Evolutionary conservation across 2,113 vertebrate species (phyloP).

Genomic region (Pygoscelis antarcticus): DNA sequence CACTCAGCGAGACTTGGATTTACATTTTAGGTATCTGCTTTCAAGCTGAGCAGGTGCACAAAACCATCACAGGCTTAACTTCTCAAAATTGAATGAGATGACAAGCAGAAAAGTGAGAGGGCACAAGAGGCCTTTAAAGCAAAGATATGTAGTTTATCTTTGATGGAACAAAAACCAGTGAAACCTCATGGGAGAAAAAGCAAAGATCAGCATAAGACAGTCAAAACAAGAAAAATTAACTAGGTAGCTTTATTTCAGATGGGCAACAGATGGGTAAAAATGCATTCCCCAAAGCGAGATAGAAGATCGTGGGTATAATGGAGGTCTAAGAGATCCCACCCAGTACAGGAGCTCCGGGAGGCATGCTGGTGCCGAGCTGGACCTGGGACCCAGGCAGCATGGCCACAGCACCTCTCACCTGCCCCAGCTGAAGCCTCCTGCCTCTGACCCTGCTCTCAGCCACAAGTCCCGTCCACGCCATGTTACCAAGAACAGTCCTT

Average conservation of each 20-base stretch:
- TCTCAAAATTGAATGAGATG: not conserved
- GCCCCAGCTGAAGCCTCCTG: not conserved
- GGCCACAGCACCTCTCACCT: not conserved
- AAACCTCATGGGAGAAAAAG: not conserved
- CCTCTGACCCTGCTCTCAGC: not conserved
- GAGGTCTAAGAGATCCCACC: not conserved
- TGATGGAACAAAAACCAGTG: not conserved
- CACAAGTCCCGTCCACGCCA: rapidly evolving
- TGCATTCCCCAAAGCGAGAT: not conserved
- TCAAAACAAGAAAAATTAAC: not conserved
- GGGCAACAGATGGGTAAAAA: not conserved
- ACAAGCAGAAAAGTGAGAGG: not conserved
- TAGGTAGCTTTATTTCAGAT: not conserved
- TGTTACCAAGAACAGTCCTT: not conserved
- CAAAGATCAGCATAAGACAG: not conserved
- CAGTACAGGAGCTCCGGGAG: not conserved
- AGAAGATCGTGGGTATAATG: not conserved
- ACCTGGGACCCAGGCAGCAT: not conserved
- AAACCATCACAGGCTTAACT: not conserved
- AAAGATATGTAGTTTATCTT: not conserved
- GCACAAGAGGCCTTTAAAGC: not conserved
- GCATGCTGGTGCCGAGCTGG: rapidly evolving
- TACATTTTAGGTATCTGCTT: not conserved
- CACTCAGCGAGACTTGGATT: not conserved
- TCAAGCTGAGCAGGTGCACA: not conserved